Conservation (phyloP, 2,888 invertebrate genomes). For the Acleris laterana region DNA sequence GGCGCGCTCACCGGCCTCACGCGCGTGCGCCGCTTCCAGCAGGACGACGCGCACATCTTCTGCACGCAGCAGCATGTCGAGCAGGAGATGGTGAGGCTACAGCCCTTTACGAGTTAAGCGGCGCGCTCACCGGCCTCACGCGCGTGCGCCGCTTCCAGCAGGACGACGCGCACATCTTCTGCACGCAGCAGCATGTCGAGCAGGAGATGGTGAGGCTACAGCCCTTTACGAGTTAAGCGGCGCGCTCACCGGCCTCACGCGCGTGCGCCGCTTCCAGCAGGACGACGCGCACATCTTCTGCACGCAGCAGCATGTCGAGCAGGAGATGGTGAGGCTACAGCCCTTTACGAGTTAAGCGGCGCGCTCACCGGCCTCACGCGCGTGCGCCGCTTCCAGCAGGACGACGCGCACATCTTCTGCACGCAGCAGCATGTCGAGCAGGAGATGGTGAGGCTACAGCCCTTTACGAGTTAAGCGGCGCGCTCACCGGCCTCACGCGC, state of each 20-base stretch:
- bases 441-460: too few relatives aligned
- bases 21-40: constrained; percentile 98
- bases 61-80: constrained; percentile 95
- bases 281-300: constrained; percentile 99
- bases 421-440: constrained; percentile 92
- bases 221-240: constrained; percentile 97
- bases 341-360: constrained; percentile 96
- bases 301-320: constrained; percentile 92
- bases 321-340: too few relatives aligned
- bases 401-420: constrained; percentile 99
- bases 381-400: constrained; percentile 99
- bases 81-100: too few relatives aligned
- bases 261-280: constrained; percentile 99
- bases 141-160: constrained; percentile 99
- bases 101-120: constrained; percentile 97
- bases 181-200: constrained; percentile 93
- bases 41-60: constrained; percentile 99
- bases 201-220: too few relatives aligned
- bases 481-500: constrained; percentile 97
- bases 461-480: constrained; percentile 97
- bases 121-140: constrained; percentile 97
- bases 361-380: constrained; percentile 98
- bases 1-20: constrained; percentile 98
- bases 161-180: constrained; percentile 99
- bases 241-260: constrained; percentile 97